A percentile compares a stretch with the other conserved stretches of the same genome.
Conservation (phyloP, 2,888 invertebrate species). For the Polyommatus iphigenia region DNA sequence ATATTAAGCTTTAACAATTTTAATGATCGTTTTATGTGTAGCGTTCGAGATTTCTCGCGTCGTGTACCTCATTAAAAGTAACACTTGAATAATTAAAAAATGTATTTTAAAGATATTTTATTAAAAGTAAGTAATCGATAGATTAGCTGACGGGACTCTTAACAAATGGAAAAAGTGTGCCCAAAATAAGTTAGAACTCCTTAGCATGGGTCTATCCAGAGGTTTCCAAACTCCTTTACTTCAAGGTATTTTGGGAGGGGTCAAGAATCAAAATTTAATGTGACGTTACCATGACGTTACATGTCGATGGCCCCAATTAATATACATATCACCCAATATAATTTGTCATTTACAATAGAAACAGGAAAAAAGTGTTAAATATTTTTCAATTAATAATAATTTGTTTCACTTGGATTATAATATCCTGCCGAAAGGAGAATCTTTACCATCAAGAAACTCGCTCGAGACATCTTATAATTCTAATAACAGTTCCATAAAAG, state of each 20-base stretch:
- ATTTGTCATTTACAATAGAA: too few species aligned
- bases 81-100: neutral
- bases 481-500: conserved; percentile 6
- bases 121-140: neutral
- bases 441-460: neutral
- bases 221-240: too few species aligned
- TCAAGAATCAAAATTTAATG: too few species aligned
- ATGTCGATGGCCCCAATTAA: too few species aligned
- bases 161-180: neutral
- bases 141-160: neutral
- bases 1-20: conserved; percentile 6
- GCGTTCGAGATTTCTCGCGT: neutral
- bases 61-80: neutral
- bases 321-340: too few species aligned
- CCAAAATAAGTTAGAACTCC: too few species aligned
- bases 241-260: too few species aligned
- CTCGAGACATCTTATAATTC: neutral
- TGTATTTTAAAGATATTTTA: neutral
- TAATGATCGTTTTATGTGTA: conserved; percentile 11
- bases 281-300: too few species aligned
- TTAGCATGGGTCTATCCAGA: too few species aligned
- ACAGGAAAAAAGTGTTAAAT: too few species aligned
- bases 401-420: neutral
- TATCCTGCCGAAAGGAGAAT: neutral
- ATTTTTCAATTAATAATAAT: neutral